Evolutionary conservation across 2,113 vertebrate genomes (phyloP).

Genomic region (Triplophysa rosa): DNA sequence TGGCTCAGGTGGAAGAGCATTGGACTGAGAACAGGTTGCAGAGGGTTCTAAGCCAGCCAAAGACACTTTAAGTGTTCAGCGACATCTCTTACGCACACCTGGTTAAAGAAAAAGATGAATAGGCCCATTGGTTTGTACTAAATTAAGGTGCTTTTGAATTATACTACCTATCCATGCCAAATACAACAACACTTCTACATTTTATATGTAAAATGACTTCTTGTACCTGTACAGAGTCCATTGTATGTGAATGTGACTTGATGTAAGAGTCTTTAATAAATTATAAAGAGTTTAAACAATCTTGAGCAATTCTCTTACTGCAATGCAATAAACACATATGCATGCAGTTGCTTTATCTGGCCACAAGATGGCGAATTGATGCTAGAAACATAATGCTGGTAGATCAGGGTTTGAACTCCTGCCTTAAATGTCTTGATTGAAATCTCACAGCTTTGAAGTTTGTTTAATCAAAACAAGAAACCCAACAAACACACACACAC

Average conservation of each 20-base stretch:
- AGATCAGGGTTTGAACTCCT: too few relatives aligned
- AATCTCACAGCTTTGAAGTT: too few relatives aligned
- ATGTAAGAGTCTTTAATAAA: constrained; percentile 31
- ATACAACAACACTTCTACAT: background rate
- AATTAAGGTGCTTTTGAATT: constrained; percentile 21
- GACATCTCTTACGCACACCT: too few relatives aligned
- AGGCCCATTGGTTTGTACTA: constrained; percentile 32
- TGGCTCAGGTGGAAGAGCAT: too few relatives aligned
- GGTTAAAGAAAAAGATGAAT: too few relatives aligned
- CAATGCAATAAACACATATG: too few relatives aligned
- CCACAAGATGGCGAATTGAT: too few relatives aligned
- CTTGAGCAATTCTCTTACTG: background rate
- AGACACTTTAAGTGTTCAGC: background rate
- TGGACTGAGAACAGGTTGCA: too few relatives aligned
- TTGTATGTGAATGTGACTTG: constrained; percentile 16
- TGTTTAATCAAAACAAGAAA: too few relatives aligned
- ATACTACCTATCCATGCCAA: constrained; percentile 32
- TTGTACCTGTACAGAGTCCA: constrained; percentile 32
- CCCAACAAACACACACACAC: too few relatives aligned
- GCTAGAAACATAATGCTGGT: background rate
- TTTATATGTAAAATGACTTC: constrained; percentile 9
- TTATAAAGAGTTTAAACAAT: background rate
- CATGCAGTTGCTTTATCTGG: background rate
- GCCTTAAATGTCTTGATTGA: too few relatives aligned
- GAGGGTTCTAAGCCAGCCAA: too few relatives aligned